Conservation (phyloP, 2,113 vertebrate genomes). For the Dolichotis patagonum region DNA sequence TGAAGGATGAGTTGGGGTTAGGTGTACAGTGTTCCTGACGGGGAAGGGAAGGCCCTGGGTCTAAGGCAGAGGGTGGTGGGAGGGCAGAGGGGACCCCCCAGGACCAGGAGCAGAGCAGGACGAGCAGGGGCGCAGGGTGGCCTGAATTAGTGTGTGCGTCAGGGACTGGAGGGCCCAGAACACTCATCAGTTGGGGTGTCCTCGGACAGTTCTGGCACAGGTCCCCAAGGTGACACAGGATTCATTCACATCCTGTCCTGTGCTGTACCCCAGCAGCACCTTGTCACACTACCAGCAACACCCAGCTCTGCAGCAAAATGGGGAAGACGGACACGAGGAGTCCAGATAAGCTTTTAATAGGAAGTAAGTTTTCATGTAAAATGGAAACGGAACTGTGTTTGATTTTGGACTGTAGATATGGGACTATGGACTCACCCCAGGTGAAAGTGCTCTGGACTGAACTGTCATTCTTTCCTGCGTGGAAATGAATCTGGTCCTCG, state of each 20-base stretch:
- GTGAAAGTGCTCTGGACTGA: neutral
- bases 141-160: neutral
- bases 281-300: neutral
- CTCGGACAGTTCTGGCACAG: neutral
- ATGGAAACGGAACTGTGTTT: neutral
- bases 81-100: neutral
- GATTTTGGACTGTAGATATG: neutral
- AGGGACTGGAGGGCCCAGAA: neutral
- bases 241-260: rapidly evolving
- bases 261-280: neutral
- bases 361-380: slow-evolving; percentile 20
- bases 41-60: neutral
- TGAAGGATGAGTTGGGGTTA: neutral
- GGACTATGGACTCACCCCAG: neutral
- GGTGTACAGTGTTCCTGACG: neutral
- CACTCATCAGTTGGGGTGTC: neutral
- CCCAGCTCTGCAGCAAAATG: neutral
- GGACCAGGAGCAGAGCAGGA: neutral
- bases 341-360: neutral
- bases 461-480: neutral
- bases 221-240: neutral
- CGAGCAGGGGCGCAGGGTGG: neutral
- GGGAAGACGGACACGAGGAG: neutral
- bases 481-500: neutral
- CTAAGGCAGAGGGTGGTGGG: neutral